Evolutionary conservation across 2,888 invertebrate genomes (phyloP), one percentile per base, ranked within the genome.

Genomic region (Asteroscopus sphinx): DNA sequence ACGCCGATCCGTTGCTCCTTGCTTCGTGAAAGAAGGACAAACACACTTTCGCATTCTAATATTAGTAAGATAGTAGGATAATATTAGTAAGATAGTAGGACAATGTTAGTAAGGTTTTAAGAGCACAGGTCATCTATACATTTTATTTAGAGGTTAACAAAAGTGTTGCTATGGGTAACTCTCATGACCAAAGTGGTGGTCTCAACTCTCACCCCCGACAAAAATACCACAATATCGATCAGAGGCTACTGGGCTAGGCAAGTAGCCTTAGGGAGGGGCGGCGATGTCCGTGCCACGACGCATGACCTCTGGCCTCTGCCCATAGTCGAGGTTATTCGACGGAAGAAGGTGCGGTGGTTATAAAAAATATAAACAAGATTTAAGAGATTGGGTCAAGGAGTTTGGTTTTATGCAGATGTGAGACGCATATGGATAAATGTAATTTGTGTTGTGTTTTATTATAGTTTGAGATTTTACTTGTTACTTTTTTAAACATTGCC

Each of bases 261-360:
- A 76, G 75, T 72, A 75, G 90, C 87, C 87, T 84, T 81, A 83
- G 85, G 88, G 90, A 76, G 89, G 87, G 93, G 93, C 92, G 93
- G 93, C 81, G 93, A 86, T 80, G 89, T 71, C 91, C 86, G 92
- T 92, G 82, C 91, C 92, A 89, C 69, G 87, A 80, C 85, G 84
- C 85, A 85, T 89, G 93, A 91, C 93, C 93, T 83, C 85, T 90
- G 88, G 86, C 89, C 91, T 89, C 87, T 88, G 91, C 88, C 91
- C 90, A 88, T 86, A 81, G 74, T 77, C 41, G 52, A 60, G 30
- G 32, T 21, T 58, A 36, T 58, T 60, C 84, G 32, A 46, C 56
- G 5, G 39, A 62, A 21, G 2, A 59, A 33, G 46, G 63, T 64
- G 71, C 61, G 48, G 17, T n/a, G 8, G n/a, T 60, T 44, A 2